Conservation (phyloP, 2,113 vertebrate species). For the Dinomys branickii region DNA sequence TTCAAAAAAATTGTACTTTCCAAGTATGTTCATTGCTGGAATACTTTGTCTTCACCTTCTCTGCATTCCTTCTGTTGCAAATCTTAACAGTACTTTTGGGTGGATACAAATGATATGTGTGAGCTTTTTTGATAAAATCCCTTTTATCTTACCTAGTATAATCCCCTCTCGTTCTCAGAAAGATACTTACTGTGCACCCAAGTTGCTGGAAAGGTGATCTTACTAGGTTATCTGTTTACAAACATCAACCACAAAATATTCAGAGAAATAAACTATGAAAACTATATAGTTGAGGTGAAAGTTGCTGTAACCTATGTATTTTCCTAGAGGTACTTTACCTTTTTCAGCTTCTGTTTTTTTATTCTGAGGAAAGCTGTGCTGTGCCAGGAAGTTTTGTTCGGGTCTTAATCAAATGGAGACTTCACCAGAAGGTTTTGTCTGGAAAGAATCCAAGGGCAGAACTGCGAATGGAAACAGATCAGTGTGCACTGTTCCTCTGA, state of each 20-base stretch:
- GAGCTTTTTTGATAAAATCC: neutral
- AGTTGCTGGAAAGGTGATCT: fast-evolving
- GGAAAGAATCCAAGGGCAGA: no score
- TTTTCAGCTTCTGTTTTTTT: neutral
- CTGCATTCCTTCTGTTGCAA: neutral
- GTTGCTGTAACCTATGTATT: no score
- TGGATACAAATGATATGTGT: fast-evolving
- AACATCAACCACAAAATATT: neutral
- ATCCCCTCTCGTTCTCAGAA: neutral
- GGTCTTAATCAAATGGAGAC: neutral
- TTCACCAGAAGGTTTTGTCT: no score
- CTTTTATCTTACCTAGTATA: neutral
- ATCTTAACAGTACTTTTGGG: neutral
- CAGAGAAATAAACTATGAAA: neutral
- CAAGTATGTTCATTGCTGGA: neutral
- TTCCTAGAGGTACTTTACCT: no score
- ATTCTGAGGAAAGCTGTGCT: neutral
- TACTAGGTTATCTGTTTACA: neutral
- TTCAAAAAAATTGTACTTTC: neutral
- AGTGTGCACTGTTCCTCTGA: fast-evolving
- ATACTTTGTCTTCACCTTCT: neutral
- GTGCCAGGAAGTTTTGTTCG: neutral
- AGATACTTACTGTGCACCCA: conserved; percentile 40
- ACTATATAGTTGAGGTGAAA: neutral
- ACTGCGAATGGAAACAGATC: neutral